Evolutionary conservation across 2,113 vertebrate genomes (phyloP).

Genomic region (Pelecanus crispus): DNA sequence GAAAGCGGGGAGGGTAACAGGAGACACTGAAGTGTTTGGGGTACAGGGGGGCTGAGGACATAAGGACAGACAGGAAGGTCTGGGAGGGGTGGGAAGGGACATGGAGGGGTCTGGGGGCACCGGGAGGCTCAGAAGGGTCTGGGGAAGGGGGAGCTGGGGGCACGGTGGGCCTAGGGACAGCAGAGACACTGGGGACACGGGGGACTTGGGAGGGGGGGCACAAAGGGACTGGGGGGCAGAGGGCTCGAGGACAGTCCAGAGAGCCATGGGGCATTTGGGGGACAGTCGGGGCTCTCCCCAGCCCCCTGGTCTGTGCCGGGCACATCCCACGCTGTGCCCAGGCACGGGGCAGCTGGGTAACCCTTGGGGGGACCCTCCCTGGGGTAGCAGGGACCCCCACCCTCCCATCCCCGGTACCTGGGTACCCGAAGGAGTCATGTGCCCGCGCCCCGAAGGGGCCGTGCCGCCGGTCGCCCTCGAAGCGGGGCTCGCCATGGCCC

Average conservation of each 20-base stretch:
- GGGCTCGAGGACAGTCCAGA: background rate
- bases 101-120: background rate
- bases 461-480: slow-evolving; percentile 33
- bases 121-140: background rate
- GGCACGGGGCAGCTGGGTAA: background rate
- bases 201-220: too few relatives aligned
- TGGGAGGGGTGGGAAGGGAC: background rate
- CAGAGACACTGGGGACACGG: background rate
- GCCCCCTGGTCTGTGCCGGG: background rate
- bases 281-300: background rate
- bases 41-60: background rate
- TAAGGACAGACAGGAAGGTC: background rate
- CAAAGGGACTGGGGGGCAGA: background rate
- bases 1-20: background rate
- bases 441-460: slow-evolving; percentile 19
- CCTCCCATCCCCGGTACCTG: background rate
- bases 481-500: slow-evolving; percentile 19
- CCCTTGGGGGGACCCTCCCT: background rate
- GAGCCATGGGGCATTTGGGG: background rate
- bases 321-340: fast-evolving
- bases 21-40: background rate
- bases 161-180: background rate
- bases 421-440: slow-evolving; percentile 64
- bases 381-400: background rate
- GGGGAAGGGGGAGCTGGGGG: background rate